Percentiles rank a stretch among this genome's conserved stretches.
Conservation (phyloP, 2,888 invertebrate species). For the Glaucopsyche alexis region DNA sequence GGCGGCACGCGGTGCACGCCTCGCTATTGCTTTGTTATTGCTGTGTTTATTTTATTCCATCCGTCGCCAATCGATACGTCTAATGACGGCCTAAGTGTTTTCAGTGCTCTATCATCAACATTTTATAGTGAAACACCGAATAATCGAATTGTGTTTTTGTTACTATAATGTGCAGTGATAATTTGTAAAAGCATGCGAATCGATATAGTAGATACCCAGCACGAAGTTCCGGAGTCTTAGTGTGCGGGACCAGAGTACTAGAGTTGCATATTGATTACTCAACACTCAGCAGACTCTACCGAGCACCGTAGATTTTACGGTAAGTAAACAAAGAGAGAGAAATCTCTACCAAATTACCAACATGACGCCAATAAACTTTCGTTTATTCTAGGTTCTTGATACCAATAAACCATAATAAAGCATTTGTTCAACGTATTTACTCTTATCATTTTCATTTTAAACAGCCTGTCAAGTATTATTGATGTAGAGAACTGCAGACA, state of each 20-base stretch:
- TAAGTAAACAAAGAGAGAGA: constrained; percentile 48
- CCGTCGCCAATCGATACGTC: constrained; percentile 67
- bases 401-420: too few relatives aligned
- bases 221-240: constrained; percentile 54
- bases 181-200: constrained; percentile 68
- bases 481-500: neutral
- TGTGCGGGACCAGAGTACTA: constrained; percentile 63
- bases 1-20: constrained; percentile 77
- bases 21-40: constrained; percentile 74
- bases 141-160: constrained; percentile 58
- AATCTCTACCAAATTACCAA: neutral
- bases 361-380: too few relatives aligned
- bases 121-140: neutral
- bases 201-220: constrained; percentile 68
- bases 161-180: constrained; percentile 65
- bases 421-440: too few relatives aligned
- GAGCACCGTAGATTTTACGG: constrained; percentile 57
- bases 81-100: constrained; percentile 57
- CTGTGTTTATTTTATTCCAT: constrained; percentile 68
- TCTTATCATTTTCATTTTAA: neutral
- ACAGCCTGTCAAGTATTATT: neutral
- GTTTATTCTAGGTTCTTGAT: too few relatives aligned
- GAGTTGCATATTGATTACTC: constrained; percentile 74
- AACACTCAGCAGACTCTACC: constrained; percentile 49
- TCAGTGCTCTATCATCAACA: constrained; percentile 44